Conservation (phyloP, 2,888 invertebrate species). For the Chrysina gloriosa region DNA sequence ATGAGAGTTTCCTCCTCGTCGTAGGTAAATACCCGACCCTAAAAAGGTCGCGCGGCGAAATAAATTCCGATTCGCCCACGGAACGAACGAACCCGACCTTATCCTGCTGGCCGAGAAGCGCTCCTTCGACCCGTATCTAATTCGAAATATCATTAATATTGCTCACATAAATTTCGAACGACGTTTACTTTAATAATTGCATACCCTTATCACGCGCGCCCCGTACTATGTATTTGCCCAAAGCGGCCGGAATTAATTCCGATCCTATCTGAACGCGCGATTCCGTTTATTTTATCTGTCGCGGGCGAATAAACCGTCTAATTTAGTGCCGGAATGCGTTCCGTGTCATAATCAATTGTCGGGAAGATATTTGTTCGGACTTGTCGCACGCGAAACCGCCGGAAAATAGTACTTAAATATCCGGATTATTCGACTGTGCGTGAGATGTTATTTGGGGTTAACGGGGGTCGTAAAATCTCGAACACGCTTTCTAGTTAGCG, state of each 20-base stretch:
- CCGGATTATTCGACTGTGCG: neutral
- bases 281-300: neutral
- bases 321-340: slow-evolving; percentile 8
- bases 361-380: neutral
- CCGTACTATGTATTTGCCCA: neutral
- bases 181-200: slow-evolving; percentile 39
- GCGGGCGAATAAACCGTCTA: neutral
- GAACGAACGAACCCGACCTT: neutral
- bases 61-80: slow-evolving; percentile 16
- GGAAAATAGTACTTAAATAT: neutral
- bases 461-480: too few species aligned
- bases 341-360: slow-evolving; percentile 18
- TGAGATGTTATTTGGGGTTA: neutral
- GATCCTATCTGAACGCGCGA: slow-evolving; percentile 1
- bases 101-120: slow-evolving; percentile 7
- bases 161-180: slow-evolving; percentile 31
- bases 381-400: neutral
- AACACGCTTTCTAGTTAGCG: too few species aligned
- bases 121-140: slow-evolving; percentile 30
- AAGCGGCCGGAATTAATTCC: slow-evolving; percentile 26
- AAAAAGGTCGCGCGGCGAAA: slow-evolving; percentile 34
- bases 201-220: slow-evolving; percentile 27
- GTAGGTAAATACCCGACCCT: slow-evolving; percentile 30
- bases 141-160: slow-evolving; percentile 36
- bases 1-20: slow-evolving; percentile 3